Conservation (phyloP, 2,113 vertebrate genomes). For the Osmerus mordax region DNA sequence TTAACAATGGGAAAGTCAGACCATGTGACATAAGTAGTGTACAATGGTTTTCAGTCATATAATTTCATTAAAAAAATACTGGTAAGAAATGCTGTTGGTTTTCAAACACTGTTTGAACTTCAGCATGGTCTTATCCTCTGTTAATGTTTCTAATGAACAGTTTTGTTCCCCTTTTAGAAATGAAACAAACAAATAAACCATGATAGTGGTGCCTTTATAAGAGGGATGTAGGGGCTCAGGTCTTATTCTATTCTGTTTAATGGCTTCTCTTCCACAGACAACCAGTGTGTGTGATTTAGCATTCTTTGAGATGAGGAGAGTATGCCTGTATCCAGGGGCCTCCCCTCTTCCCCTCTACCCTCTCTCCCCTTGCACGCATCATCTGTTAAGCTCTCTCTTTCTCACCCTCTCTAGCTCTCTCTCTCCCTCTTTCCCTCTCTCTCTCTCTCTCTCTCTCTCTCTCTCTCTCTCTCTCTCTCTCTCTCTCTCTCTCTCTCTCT, state of each 20-base stretch:
- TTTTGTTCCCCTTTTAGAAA: slow-evolving; percentile 54
- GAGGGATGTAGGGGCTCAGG: slow-evolving; percentile 35
- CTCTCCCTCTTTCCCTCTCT: slow-evolving; percentile 29
- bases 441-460: slow-evolving; percentile 41
- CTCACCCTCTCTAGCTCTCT: slow-evolving; percentile 1
- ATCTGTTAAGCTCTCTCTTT: slow-evolving; percentile 52
- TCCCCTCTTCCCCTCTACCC: slow-evolving; percentile 25
- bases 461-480: slow-evolving; percentile 22
- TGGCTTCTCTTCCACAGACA: slow-evolving; percentile 53
- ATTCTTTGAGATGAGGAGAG: slow-evolving; percentile 65
- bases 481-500: slow-evolving; percentile 44
- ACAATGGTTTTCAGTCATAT: no score
- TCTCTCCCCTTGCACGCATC: slow-evolving; percentile 46
- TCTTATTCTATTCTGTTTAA: slow-evolving; percentile 60
- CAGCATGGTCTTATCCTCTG: slow-evolving; percentile 15
- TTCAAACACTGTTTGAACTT: no score
- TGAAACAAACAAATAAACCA: slow-evolving; percentile 53
- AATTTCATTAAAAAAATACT: no score
- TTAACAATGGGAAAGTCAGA: no score
- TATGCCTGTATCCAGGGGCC: slow-evolving; percentile 58
- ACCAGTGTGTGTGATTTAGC: slow-evolving; percentile 53
- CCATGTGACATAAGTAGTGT: no score
- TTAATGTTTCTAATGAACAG: slow-evolving; percentile 40
- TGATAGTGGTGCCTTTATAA: slow-evolving; percentile 50
- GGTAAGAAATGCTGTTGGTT: no score